Base-by-base conservation (phyloP, 2,113 vertebrate genomes). In the Colaptes auratus region DNA sequence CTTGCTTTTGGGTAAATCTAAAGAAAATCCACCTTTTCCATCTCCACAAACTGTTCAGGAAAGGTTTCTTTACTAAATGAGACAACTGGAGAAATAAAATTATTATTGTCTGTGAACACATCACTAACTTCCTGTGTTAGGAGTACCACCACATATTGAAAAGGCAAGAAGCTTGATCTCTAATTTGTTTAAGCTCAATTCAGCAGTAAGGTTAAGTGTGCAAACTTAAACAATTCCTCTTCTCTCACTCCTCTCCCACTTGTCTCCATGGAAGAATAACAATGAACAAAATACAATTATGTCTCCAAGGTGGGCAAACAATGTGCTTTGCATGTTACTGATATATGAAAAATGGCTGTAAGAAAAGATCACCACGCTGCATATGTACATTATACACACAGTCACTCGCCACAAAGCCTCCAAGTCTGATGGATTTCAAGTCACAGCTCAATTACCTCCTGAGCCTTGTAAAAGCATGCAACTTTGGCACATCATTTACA, bases 341-440 rank as follows among this genome's bases (percentile, higher is more conserved):
- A 24, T 56, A 56, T 14, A 24, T 16, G 50, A 36, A 15, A 33
- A 55, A 30, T 0, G 8, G 30, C 75, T 33, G n/a, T 0, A 58
- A 35, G 39, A 44, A 13, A 85, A 67, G 55, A 42, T 10, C 31
- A 0, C 27, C 2, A 3, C 1, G 4, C 1, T 39, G 10, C 8
- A 15, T 1, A 10, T 19, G 46, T 5, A 4, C 0, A 15, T 7
- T 0, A 15, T 6, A 10, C 28, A n/a, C 28, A 7, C 5, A 3
- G 5, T 13, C 69, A 72, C 3, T 17, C 39, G 30, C 2, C 28
- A 4, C 33, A 69, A 23, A 66, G 25, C 42, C 35, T 50, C n/a
- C 33, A 8, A 4, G 7, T 0, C 19, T 0, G 0, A 20, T 6
- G 56, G 50, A 46, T 48, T 73, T 33, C 77, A 64, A 33, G 56